phyloP scores from a whole-genome alignment of 2,797 vertebrate genomes.

The Petrocephalus sullivani region DNA sequence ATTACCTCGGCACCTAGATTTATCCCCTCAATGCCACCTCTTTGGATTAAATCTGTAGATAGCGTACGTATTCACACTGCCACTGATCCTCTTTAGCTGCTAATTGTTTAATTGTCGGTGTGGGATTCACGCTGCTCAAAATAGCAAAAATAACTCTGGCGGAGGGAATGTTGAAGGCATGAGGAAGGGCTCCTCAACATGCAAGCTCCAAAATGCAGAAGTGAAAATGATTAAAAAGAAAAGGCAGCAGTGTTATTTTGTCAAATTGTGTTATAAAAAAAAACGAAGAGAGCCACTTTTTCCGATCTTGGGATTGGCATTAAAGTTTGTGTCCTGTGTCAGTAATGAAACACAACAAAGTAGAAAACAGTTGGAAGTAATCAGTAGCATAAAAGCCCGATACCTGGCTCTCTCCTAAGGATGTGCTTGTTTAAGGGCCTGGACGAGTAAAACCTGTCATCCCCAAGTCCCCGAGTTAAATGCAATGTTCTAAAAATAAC shows the following conservation, averaged over 20 bases:
- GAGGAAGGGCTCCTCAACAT: no score
- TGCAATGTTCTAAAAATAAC: neutral
- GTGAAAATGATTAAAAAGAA: no score
- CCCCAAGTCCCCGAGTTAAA: neutral
- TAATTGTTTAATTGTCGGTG: no score
- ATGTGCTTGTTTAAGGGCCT: neutral
- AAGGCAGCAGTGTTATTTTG: no score
- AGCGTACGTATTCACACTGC: no score
- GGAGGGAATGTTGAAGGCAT: no score
- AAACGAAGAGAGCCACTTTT: no score
- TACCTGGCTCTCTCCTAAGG: neutral
- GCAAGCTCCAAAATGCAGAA: no score
- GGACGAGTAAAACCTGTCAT: neutral
- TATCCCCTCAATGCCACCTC: neutral
- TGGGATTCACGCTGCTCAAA: no score
- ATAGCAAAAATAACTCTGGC: no score
- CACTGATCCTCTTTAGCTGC: no score
- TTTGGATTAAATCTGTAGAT: neutral
- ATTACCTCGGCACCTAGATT: neutral
- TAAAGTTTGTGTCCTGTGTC: neutral
- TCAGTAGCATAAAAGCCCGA: neutral
- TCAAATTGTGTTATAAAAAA: no score
- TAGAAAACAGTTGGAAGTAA: neutral
- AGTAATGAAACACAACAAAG: neutral
- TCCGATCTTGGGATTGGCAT: neutral